phyloP scores from a whole-genome alignment of 1,140 invertebrate species.

The Panulirus ornatus region DNA sequence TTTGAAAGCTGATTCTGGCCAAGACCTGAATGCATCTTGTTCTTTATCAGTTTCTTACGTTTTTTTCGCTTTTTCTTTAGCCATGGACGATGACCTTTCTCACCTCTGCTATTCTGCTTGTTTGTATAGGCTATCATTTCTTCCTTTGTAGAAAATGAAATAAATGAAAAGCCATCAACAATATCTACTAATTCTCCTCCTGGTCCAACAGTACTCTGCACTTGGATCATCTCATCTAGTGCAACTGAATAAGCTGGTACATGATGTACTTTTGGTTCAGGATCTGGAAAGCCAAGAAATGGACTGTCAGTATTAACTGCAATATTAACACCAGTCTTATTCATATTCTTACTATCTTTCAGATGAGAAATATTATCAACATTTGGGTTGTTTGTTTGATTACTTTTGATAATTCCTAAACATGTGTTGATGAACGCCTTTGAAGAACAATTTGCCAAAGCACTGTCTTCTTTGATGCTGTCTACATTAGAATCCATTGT shows the following conservation, averaged over 20 bases:
- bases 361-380: background rate
- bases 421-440: background rate
- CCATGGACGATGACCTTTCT: constrained; percentile 29
- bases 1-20: background rate
- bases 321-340: background rate
- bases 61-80: constrained; percentile 42
- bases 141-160: constrained; percentile 55
- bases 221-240: constrained; percentile 58
- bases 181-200: constrained; percentile 58
- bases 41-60: constrained; percentile 29
- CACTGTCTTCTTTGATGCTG: background rate
- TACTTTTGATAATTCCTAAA: background rate
- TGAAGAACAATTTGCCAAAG: background rate
- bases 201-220: constrained; percentile 50
- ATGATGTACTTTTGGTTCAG: constrained; percentile 52
- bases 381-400: background rate
- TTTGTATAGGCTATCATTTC: constrained; percentile 49
- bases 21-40: background rate
- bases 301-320: background rate
- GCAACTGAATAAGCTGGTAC: constrained; percentile 40
- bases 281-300: constrained; percentile 53
- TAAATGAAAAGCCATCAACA: constrained; percentile 69
- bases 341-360: background rate
- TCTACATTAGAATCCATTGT: background rate
- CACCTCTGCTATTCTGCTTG: background rate